Percentiles rank a stretch among this genome's conserved stretches.
Evolutionary conservation across 2,888 invertebrate species (phyloP).

Genomic region (Callyntrura guangdongensis): DNA sequence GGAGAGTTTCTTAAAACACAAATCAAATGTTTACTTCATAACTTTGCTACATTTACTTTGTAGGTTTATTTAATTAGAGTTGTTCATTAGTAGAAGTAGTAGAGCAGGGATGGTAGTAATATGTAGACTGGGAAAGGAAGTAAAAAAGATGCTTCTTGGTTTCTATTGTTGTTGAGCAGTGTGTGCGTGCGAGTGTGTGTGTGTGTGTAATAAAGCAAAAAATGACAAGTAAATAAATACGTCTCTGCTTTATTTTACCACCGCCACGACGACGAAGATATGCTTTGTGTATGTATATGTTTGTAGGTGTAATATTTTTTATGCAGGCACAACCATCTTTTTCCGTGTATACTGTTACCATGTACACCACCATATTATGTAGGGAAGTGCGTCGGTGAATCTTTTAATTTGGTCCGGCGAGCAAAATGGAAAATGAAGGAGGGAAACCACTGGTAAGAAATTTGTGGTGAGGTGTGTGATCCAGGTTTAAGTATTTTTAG

Average conservation of each 20-base stretch:
- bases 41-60: too few species aligned
- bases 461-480: conserved; percentile 68
- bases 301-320: too few species aligned
- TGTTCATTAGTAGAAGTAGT: conserved; percentile 19
- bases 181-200: too few species aligned
- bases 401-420: conserved; percentile 62
- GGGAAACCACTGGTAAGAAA: conserved; percentile 74
- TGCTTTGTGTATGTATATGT: too few species aligned
- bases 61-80: conserved; percentile 25
- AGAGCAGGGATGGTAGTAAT: too few species aligned
- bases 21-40: too few species aligned
- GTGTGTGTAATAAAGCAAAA: too few species aligned
- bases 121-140: too few species aligned
- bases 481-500: neutral
- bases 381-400: conserved; percentile 3
- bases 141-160: too few species aligned
- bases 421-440: too few species aligned
- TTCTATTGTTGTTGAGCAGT: neutral
- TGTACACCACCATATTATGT: neutral
- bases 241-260: neutral
- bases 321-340: neutral
- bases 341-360: neutral
- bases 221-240: neutral
- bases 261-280: neutral
- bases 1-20: too few species aligned